phyloP scores from a whole-genome alignment of 2,888 invertebrate genomes.

The Tanytarsus gracilentus region DNA sequence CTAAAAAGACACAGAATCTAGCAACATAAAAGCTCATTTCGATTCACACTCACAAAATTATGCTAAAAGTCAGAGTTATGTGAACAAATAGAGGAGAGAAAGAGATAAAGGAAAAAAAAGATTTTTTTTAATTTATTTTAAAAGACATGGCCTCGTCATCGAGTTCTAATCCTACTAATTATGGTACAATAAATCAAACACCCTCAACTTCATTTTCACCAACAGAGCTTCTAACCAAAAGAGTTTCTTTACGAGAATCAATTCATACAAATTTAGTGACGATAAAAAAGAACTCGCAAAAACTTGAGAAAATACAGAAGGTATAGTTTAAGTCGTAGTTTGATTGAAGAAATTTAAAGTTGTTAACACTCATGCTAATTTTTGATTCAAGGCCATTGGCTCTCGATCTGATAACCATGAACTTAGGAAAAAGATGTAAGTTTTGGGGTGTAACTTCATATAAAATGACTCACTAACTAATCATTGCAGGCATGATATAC shows the following conservation, averaged over 20 bases:
- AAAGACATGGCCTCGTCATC: no score
- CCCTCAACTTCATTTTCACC: conserved; percentile 10
- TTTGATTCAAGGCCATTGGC: background rate
- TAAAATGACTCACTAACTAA: background rate
- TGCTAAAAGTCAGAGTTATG: no score
- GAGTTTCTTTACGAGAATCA: conserved; percentile 6
- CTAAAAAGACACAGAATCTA: no score
- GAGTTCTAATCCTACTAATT: conserved; percentile 11
- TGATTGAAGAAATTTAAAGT: background rate
- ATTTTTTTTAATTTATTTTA: no score
- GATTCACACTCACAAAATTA: no score
- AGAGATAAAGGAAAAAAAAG: no score
- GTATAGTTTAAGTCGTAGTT: background rate
- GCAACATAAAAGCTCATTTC: no score
- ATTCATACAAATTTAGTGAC: conserved; percentile 12
- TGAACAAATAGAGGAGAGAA: no score
- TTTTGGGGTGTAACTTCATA: background rate
- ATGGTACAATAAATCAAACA: background rate
- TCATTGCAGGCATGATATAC: conserved; percentile 1
- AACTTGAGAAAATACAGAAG: conserved; percentile 17
- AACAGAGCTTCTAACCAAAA: conserved; percentile 17
- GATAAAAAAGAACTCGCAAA: conserved; percentile 9
- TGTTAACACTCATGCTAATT: background rate
- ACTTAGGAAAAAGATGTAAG: conserved; percentile 15
- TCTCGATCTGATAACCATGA: background rate